Percentiles rank a stretch among this genome's conserved stretches.
Evolutionary conservation across 2,797 vertebrate species (phyloP).

Genomic region (Bucorvus abyssinicus): DNA sequence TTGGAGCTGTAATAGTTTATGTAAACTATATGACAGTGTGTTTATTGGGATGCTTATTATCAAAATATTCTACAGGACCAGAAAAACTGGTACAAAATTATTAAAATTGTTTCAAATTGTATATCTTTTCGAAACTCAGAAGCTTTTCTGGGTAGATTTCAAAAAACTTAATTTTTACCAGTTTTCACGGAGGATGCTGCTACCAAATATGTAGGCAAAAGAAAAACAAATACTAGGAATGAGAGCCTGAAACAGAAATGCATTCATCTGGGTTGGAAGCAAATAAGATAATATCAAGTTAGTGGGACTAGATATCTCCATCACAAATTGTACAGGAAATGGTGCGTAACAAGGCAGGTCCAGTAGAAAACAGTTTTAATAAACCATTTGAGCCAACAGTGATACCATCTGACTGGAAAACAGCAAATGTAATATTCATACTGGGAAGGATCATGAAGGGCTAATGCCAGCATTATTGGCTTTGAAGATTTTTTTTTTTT

Average conservation of each 20-base stretch:
- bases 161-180: background rate
- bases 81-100: background rate
- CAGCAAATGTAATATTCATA: constrained; percentile 29
- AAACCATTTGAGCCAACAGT: constrained; percentile 6
- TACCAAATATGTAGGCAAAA: background rate
- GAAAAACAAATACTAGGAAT: background rate
- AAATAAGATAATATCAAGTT: background rate
- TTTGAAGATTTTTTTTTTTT: constrained; percentile 50
- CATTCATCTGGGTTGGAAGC: background rate
- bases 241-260: background rate
- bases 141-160: background rate
- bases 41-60: background rate
- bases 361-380: constrained; percentile 1
- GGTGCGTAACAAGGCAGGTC: background rate
- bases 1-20: background rate
- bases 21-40: background rate
- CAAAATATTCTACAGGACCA: background rate
- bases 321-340: background rate
- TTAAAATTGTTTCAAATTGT: background rate
- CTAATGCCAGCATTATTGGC: constrained; percentile 25
- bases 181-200: background rate
- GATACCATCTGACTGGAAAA: constrained; percentile 8
- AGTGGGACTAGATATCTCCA: background rate
- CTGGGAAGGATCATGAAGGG: constrained; percentile 1
- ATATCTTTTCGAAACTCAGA: background rate